Evolutionary conservation across 1,140 invertebrate genomes (phyloP).

Genomic region (Papilio polyxenes): DNA sequence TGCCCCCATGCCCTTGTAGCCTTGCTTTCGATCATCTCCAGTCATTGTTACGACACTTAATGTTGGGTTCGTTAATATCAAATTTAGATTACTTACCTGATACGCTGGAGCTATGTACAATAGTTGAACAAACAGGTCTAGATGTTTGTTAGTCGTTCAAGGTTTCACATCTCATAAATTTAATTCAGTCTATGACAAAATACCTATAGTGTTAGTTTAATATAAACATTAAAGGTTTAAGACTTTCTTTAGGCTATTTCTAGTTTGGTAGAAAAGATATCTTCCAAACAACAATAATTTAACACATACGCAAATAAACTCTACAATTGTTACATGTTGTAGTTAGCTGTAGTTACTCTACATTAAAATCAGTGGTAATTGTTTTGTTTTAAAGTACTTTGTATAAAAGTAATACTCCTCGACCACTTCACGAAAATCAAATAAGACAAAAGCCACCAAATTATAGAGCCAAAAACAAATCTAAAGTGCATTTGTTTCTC

Average conservation of each 20-base stretch:
- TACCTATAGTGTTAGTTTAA: too few relatives aligned
- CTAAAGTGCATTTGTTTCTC: constrained; percentile 13
- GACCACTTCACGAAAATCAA: not conserved
- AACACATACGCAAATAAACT: too few relatives aligned
- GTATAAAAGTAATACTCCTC: not conserved
- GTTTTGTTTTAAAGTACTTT: not conserved
- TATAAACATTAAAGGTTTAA: too few relatives aligned
- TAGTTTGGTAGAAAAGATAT: too few relatives aligned
- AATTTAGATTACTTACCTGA: constrained; percentile 33
- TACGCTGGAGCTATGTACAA: not conserved
- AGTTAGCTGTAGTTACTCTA: too few relatives aligned
- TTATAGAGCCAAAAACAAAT: not conserved
- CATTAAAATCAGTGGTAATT: too few relatives aligned
- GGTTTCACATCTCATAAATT: not conserved
- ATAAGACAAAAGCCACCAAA: constrained; percentile 9
- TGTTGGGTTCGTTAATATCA: constrained; percentile 34
- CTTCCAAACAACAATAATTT: too few relatives aligned
- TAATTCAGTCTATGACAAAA: not conserved
- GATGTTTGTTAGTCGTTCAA: not conserved
- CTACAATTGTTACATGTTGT: too few relatives aligned
- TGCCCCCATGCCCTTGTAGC: not conserved
- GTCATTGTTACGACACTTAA: constrained; percentile 38
- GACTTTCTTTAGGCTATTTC: too few relatives aligned
- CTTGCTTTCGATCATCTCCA: constrained; percentile 35
- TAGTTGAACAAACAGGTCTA: not conserved